Conservation (phyloP, 2,888 invertebrate species). For the Caenorhabditis sinica region DNA sequence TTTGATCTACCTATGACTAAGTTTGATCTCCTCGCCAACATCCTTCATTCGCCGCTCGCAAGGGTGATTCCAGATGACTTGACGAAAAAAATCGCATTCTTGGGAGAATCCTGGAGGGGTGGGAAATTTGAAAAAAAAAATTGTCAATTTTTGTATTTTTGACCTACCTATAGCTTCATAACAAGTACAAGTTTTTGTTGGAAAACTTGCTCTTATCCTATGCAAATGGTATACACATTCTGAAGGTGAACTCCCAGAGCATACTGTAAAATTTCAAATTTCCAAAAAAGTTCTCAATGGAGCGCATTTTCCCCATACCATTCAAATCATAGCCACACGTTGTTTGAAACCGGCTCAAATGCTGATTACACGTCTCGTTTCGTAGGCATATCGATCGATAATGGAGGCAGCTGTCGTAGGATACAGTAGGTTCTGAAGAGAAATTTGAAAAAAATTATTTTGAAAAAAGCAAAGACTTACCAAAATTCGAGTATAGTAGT, state of each 20-base stretch:
- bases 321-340: conserved; percentile 70
- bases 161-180: conserved; percentile 69
- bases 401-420: conserved; percentile 72
- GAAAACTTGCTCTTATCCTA: conserved; percentile 59
- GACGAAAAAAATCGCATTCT: conserved; percentile 74
- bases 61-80: conserved; percentile 73
- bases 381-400: conserved; percentile 70
- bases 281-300: not conserved
- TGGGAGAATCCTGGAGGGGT: conserved; percentile 66
- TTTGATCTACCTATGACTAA: conserved; percentile 29
- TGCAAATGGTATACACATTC: conserved; percentile 72
- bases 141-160: not conserved
- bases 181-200: conserved; percentile 65
- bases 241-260: conserved; percentile 69
- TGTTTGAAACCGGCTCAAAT: conserved; percentile 61
- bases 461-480: conserved; percentile 21
- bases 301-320: conserved; percentile 35
- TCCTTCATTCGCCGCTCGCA: conserved; percentile 71
- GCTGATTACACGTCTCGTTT: conserved; percentile 59
- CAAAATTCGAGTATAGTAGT: conserved; percentile 38
- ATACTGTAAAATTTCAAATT: conserved; percentile 63
- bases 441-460: no score
- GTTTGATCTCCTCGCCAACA: conserved; percentile 60
- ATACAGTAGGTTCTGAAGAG: conserved; percentile 24
- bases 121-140: not conserved